Conservation (phyloP, 2,797 vertebrate genomes). For the Eulemur albifrons region DNA sequence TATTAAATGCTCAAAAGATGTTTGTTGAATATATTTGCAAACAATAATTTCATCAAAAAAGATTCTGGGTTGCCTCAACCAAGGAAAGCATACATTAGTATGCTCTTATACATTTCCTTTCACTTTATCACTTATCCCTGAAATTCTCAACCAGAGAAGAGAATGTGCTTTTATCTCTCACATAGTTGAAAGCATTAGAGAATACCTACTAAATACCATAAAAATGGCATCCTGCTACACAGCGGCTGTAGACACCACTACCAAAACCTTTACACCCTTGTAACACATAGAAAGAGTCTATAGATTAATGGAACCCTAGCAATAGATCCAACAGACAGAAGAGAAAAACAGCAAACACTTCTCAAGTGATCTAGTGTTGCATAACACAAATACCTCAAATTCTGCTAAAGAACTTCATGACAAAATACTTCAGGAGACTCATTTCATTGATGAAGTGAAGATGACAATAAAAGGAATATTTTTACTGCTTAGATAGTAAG, state of each 20-base stretch:
- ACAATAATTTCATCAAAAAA: neutral
- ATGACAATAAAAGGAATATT: neutral
- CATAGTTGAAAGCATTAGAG: neutral
- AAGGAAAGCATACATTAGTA: neutral
- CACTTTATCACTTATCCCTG: neutral
- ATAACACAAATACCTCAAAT: neutral
- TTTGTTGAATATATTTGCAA: slow-evolving; percentile 10
- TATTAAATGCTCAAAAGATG: neutral
- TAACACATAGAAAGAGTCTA: neutral
- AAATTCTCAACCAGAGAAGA: neutral
- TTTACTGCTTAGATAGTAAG: neutral
- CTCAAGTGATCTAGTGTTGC: neutral
- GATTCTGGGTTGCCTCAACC: neutral
- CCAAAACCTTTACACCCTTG: neutral
- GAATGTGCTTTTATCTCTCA: neutral
- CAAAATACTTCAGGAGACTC: neutral
- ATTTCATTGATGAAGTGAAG: neutral
- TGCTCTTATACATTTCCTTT: neutral
- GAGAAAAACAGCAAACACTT: neutral
- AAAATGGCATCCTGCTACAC: neutral
- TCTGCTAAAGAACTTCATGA: neutral
- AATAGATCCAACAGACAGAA: neutral
- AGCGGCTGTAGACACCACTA: neutral
- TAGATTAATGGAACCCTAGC: neutral
- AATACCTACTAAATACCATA: neutral